phyloP scores from a whole-genome alignment of 2,797 vertebrate genomes.

The Avahi laniger region DNA sequence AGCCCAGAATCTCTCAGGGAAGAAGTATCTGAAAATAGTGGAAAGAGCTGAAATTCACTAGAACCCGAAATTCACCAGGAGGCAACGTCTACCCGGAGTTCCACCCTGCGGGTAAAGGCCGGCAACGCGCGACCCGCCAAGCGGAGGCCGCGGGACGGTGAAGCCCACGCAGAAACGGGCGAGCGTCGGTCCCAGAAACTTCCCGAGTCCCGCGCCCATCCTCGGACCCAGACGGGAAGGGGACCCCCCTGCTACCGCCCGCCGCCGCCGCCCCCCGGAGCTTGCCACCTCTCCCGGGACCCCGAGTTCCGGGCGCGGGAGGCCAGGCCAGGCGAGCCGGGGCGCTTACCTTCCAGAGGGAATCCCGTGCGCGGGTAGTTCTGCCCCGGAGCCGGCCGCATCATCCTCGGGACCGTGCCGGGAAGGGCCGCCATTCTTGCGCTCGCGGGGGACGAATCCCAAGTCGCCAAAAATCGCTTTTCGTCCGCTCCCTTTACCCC shows the following conservation, averaged over 20 bases:
- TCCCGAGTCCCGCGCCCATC: neutral
- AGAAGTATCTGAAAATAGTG: neutral
- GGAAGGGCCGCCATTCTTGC: constrained; percentile 92
- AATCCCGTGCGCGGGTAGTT: constrained; percentile 95
- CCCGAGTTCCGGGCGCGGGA: neutral
- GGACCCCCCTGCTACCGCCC: neutral
- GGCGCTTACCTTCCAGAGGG: constrained; percentile 92
- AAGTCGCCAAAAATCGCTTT: constrained; percentile 48
- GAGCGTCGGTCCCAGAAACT: neutral
- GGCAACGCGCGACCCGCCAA: neutral
- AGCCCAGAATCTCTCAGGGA: neutral
- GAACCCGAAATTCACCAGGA: neutral
- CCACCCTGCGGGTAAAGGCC: neutral
- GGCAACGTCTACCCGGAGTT: neutral
- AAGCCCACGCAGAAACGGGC: neutral
- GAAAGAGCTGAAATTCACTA: neutral
- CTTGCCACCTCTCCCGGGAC: neutral
- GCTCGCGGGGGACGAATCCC: constrained; percentile 77
- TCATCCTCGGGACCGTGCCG: constrained; percentile 93
- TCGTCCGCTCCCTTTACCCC: constrained; percentile 53
- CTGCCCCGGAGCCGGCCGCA: constrained; percentile 95
- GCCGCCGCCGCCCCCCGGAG: neutral
- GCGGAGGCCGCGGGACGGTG: neutral
- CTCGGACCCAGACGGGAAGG: neutral
- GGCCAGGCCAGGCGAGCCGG: neutral